Evolutionary conservation across 2,113 vertebrate species (phyloP).

Genomic region (Tychaedon coryphoeus): DNA sequence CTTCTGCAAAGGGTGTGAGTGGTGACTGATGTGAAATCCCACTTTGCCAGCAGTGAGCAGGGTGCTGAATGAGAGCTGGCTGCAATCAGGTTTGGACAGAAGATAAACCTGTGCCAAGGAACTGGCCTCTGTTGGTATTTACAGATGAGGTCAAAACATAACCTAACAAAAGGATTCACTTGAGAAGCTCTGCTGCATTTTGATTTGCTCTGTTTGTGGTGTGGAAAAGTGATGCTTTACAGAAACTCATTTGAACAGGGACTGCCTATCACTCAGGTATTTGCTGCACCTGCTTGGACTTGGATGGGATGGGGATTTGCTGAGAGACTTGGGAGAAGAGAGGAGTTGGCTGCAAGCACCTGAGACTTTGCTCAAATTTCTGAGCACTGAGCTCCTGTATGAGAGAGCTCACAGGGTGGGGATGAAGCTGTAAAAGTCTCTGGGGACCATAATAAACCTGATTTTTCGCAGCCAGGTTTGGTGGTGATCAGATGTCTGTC

Average conservation of each 20-base stretch:
- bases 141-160: background rate
- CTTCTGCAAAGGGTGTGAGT: background rate
- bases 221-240: background rate
- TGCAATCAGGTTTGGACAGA: background rate
- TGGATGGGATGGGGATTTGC: background rate
- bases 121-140: background rate
- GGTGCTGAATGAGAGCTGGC: background rate
- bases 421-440: background rate
- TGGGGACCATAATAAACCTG: background rate
- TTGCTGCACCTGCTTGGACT: background rate
- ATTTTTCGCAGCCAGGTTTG: background rate
- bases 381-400: background rate
- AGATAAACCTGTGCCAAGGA: background rate
- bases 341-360: background rate
- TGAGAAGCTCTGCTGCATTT: background rate
- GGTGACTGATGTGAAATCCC: background rate
- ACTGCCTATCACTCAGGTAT: background rate
- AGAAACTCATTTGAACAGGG: background rate
- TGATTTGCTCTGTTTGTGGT: background rate
- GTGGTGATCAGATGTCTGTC: background rate
- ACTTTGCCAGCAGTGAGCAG: background rate
- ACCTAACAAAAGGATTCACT: background rate
- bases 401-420: background rate
- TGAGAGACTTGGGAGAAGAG: background rate
- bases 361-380: background rate